Evolutionary conservation across 2,797 vertebrate genomes (phyloP), one percentile per base, ranked within the genome.

Genomic region (Urosaurus nigricauda): DNA sequence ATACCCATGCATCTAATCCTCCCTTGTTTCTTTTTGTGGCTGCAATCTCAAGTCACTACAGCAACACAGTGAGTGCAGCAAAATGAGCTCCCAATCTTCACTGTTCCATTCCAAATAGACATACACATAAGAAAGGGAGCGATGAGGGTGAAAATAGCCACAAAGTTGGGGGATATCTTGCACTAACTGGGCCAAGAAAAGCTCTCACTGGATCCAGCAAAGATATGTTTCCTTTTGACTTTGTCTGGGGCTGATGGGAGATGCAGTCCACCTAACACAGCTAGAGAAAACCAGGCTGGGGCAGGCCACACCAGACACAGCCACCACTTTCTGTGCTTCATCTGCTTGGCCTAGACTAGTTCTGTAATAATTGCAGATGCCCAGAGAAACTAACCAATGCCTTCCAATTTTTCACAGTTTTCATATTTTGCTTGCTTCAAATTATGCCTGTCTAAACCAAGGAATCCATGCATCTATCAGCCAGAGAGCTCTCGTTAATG

Each of bases 281-380:
- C 19, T 24, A 26, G 51, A 56, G 3, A 26, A n/a, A 4, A 5
- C 51, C 17, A 17, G 7, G 78, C 8, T 56, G 32, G 7, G 43
- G 78, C 32, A 29, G 29, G 32, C 29, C 21, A 2, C 21, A 58
- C n/a, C 17, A 51, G 0, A 47, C 24, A 11, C 71, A 79, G 74
- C 7, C 58, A 60, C 11, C 79, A 73, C 82, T 5, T 84, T 14
- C 86, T 47, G 90, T 85, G 87, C 79, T 51, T 84, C 91, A 74
- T 56, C 58, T 92, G 65, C 85, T 35, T 11, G 78, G 37, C 3
- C 32, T 81, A 89, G 2, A 51, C 4, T 86, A 51, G 2, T 53
- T 88, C 60, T 35, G 32, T 16, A 77, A 37, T 32, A 35, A 51
- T 1, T 35, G 56, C 13, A 79, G 83, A 93, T 73, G 68, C 26